Evolutionary conservation across 2,888 invertebrate genomes (phyloP).

Genomic region (Limulus polyphemus): DNA sequence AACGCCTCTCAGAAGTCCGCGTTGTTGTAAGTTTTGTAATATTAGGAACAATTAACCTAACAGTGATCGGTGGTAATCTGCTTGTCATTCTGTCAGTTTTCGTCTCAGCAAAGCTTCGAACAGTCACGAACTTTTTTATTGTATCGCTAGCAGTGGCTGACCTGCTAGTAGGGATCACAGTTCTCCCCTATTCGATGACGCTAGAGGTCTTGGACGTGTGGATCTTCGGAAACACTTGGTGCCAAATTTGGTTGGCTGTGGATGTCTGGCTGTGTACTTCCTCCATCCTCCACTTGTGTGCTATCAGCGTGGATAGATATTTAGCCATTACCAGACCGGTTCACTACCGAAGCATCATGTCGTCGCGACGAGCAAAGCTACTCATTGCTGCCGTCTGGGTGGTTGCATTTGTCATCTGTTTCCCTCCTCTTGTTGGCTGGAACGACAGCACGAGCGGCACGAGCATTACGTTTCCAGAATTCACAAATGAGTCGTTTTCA

Average conservation of each 20-base stretch:
- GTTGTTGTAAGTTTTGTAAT: slow-evolving; percentile 22
- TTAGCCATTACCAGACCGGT: slow-evolving; percentile 93
- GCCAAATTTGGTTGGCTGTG: slow-evolving; percentile 88
- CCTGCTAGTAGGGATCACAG: slow-evolving; percentile 84
- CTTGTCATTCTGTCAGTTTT: slow-evolving; percentile 85
- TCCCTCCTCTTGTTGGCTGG: slow-evolving; percentile 83
- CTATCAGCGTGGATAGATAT: slow-evolving; percentile 70
- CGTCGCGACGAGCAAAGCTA: slow-evolving; percentile 66
- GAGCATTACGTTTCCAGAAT: not conserved
- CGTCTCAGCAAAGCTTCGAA: slow-evolving; percentile 77
- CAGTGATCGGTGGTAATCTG: slow-evolving; percentile 82
- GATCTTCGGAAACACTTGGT: slow-evolving; percentile 94
- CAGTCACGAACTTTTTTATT: slow-evolving; percentile 93
- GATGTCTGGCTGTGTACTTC: slow-evolving; percentile 99
- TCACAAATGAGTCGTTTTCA: not conserved
- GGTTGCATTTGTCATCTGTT: slow-evolving; percentile 76
- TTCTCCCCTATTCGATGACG: slow-evolving; percentile 88
- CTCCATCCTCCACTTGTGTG: slow-evolving; percentile 83
- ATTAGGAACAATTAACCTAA: slow-evolving; percentile 55
- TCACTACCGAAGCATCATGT: slow-evolving; percentile 77
- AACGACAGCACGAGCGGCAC: slow-evolving; percentile 45
- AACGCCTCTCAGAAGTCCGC: slow-evolving; percentile 22
- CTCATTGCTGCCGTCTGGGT: slow-evolving; percentile 89
- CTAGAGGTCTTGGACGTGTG: slow-evolving; percentile 78
- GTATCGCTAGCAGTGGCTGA: slow-evolving; percentile 93